Conservation (phyloP, 2,888 invertebrate genomes). For the Tiphia femorata region DNA sequence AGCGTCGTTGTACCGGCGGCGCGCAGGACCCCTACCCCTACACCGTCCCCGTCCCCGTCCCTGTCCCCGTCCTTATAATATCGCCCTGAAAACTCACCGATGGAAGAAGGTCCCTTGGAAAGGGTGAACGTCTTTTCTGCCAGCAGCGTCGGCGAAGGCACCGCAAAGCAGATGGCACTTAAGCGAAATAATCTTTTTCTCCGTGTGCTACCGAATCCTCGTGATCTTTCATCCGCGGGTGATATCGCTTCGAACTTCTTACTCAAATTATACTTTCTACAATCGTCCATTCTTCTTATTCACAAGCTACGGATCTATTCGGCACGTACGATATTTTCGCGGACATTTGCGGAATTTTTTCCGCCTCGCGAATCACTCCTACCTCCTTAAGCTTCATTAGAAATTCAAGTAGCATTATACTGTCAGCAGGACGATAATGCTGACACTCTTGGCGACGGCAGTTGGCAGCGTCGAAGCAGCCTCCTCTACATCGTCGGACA, state of each 20-base stretch:
- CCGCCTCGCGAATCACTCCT: not conserved
- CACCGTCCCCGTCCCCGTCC: not conserved
- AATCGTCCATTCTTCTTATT: too few relatives aligned
- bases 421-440: not conserved
- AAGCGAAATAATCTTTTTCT: not conserved
- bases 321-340: too few relatives aligned
- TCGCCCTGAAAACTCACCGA: constrained; percentile 26
- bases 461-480: too few relatives aligned
- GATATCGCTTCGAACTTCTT: too few relatives aligned
- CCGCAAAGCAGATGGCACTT: too few relatives aligned
- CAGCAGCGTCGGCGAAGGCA: too few relatives aligned
- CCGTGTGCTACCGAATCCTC: not conserved
- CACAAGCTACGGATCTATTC: too few relatives aligned
- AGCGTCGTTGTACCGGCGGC: not conserved
- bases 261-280: too few relatives aligned
- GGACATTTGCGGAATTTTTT: not conserved
- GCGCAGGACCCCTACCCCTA: not conserved
- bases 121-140: constrained; percentile 26
- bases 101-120: constrained; percentile 20
- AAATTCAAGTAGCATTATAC: not conserved
- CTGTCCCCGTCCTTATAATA: constrained; percentile 19
- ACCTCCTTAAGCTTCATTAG: not conserved
- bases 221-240: not conserved
- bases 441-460: too few relatives aligned
- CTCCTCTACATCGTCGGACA: too few relatives aligned